Evolutionary conservation across 2,888 invertebrate genomes (phyloP).

Genomic region (Prenolepis imparis): DNA sequence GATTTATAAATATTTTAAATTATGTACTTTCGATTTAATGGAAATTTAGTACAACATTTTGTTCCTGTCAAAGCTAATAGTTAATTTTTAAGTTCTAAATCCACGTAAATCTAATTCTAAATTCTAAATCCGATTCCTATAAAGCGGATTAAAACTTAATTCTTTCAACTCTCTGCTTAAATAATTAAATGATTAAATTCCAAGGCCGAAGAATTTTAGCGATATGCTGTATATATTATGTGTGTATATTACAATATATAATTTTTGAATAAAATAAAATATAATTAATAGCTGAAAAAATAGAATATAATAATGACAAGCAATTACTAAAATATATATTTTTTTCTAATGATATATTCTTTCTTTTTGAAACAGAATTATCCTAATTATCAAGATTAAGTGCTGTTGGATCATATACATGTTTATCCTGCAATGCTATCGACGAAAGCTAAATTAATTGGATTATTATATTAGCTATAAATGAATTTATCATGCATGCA

Average conservation of each 20-base stretch:
- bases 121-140: not conserved
- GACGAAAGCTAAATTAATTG: constrained; percentile 17
- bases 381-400: not conserved
- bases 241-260: not conserved
- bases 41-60: not conserved
- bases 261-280: not conserved
- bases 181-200: not conserved
- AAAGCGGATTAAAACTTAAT: not conserved
- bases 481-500: constrained; percentile 7
- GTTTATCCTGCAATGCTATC: not conserved
- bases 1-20: not conserved
- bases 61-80: not conserved
- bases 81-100: constrained; percentile 3
- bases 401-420: not conserved
- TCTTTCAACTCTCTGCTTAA: not conserved
- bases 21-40: not conserved
- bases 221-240: too few species aligned
- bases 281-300: not conserved
- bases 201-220: not conserved
- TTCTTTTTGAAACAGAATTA: not conserved
- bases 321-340: not conserved
- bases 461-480: constrained; percentile 21
- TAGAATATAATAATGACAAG: not conserved
- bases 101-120: too few species aligned
- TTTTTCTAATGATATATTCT: not conserved